A percentile compares a stretch with the other conserved stretches of the same genome.
These are phyloP conservation scores for Boulengeromyrus knoepffleri DNA, from an alignment of 2,113 vertebrate genomes.

Conservation along the genomic window DNA sequence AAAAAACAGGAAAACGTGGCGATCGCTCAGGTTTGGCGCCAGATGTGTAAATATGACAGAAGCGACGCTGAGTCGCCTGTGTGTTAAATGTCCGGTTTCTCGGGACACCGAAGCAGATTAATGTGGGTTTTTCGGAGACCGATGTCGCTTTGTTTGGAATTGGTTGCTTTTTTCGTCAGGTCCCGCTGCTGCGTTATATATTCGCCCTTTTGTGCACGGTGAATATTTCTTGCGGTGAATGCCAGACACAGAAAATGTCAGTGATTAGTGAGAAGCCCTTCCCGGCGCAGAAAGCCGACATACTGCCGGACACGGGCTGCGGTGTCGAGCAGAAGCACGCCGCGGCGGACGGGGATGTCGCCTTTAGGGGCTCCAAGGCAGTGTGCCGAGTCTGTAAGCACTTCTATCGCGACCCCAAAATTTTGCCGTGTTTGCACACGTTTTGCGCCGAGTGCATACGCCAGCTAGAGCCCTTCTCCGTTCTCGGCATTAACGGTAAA, in stretches of 20 bases:
- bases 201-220: neutral
- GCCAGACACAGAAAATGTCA: neutral
- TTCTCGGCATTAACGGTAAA: constrained; percentile 32
- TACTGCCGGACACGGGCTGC: neutral
- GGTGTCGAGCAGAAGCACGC: neutral
- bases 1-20: neutral
- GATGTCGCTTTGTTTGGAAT: neutral
- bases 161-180: neutral
- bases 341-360: neutral
- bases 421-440: constrained; percentile 80
- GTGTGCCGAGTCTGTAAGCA: constrained; percentile 63
- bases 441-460: constrained; percentile 73
- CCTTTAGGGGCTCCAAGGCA: constrained; percentile 40
- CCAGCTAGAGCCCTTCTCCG: constrained; percentile 62
- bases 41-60: neutral
- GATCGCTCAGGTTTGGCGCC: neutral
- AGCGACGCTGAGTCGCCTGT: neutral
- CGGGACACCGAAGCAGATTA: neutral
- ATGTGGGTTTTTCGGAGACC: neutral
- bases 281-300: neutral
- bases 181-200: neutral
- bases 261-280: neutral
- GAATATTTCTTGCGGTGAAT: neutral
- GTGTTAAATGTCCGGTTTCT: neutral
- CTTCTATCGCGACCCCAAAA: constrained; percentile 64